Evolutionary conservation across 2,888 invertebrate species (phyloP).

Genomic region (Drosophila anomelani): DNA sequence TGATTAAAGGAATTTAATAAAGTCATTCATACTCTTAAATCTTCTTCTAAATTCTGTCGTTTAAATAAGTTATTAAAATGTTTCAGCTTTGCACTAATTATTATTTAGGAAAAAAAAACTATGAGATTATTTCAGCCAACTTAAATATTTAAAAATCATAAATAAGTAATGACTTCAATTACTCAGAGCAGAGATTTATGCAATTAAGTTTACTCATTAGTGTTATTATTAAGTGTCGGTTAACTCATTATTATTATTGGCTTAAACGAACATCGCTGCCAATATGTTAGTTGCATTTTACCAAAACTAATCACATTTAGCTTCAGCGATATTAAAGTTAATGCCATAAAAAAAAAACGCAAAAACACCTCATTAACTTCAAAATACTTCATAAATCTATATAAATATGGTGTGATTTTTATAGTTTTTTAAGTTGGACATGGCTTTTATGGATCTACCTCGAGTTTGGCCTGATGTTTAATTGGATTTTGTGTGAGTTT

Average conservation of each 20-base stretch:
- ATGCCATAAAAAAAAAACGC: slow-evolving; percentile 1
- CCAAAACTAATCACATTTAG: slow-evolving; percentile 3
- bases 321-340: slow-evolving; percentile 1
- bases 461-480: neutral
- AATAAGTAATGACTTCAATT: neutral
- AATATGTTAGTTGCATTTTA: slow-evolving; percentile 1
- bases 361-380: slow-evolving; percentile 9
- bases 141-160: neutral
- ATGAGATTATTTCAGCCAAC: neutral
- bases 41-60: no score
- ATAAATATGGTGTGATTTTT: slow-evolving; percentile 10
- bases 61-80: no score
- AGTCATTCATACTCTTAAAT: neutral
- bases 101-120: neutral
- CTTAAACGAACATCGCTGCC: neutral
- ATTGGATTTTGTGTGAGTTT: slow-evolving; percentile 6
- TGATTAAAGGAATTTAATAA: neutral
- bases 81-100: no score
- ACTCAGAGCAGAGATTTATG: neutral
- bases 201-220: neutral
- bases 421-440: neutral
- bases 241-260: slow-evolving; percentile 1
- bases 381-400: slow-evolving; percentile 15
- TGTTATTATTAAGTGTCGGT: neutral
- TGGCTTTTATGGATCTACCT: neutral